These are phyloP conservation scores for Stratiomys singularior DNA, from an alignment of 2,888 invertebrate genomes.

Conservation along the genomic window DNA sequence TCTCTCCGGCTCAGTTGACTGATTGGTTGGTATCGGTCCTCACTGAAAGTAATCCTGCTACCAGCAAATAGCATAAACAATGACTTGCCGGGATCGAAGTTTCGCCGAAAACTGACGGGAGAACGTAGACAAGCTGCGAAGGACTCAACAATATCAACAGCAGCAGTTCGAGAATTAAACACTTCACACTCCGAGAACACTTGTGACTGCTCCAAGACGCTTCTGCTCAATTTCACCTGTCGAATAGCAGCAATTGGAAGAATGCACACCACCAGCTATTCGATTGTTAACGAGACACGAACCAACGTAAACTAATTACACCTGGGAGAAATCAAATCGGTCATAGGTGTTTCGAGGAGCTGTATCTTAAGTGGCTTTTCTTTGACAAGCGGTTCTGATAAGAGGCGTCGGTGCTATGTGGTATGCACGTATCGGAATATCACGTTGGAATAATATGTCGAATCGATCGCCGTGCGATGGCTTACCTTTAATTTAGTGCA, in stretches of 20 bases:
- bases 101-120: not conserved
- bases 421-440: too few species aligned
- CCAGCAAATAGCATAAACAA: not conserved
- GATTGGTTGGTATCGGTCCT: not conserved
- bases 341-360: constrained; percentile 26
- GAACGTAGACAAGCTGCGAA: not conserved
- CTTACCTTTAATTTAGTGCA: too few species aligned
- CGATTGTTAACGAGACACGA: not conserved
- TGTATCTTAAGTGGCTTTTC: constrained; percentile 35
- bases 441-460: too few species aligned
- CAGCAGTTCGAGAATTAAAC: constrained; percentile 16
- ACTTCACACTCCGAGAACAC: constrained; percentile 30
- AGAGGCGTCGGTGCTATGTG: not conserved
- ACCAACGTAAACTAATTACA: constrained; percentile 40
- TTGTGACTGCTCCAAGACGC: not conserved
- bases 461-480: too few species aligned
- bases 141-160: not conserved
- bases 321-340: constrained; percentile 31
- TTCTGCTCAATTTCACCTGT: constrained; percentile 5
- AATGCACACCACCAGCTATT: not conserved
- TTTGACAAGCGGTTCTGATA: constrained; percentile 11
- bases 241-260: not conserved
- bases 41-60: not conserved
- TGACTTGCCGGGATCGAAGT: not conserved
- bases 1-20: not conserved